Conservation (phyloP, 2,113 vertebrate species). For the Pipra filicauda region DNA sequence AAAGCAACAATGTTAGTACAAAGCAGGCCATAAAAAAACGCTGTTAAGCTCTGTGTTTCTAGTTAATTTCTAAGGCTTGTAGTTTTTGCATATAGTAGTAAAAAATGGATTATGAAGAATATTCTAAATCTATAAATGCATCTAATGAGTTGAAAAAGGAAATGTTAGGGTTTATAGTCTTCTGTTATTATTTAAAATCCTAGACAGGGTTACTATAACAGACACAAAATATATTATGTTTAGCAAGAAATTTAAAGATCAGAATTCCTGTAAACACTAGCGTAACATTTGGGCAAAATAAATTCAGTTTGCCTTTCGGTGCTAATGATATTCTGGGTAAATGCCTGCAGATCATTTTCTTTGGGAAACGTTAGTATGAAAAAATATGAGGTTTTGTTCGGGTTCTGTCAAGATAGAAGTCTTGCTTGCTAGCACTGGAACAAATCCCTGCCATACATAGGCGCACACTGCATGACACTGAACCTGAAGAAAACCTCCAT, state of each 20-base stretch:
- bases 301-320: constrained; percentile 37
- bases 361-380: constrained; percentile 24
- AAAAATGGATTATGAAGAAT: constrained; percentile 50
- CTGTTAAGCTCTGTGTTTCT: constrained; percentile 42
- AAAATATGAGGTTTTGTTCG: background rate
- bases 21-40: constrained; percentile 39
- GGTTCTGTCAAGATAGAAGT: background rate
- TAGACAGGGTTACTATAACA: constrained; percentile 32
- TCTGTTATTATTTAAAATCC: constrained; percentile 60
- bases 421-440: background rate
- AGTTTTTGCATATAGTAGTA: constrained; percentile 36
- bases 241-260: constrained; percentile 47
- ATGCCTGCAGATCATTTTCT: constrained; percentile 36
- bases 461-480: rapidly evolving
- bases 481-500: background rate
- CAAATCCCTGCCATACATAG: rapidly evolving
- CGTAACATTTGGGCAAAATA: constrained; percentile 39
- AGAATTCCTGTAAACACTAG: constrained; percentile 56
- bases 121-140: constrained; percentile 62
- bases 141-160: constrained; percentile 54
- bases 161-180: constrained; percentile 53
- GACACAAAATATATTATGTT: constrained; percentile 34
- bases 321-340: constrained; percentile 32
- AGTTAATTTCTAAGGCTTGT: constrained; percentile 28
- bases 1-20: constrained; percentile 35